Evolutionary conservation across 2,113 vertebrate species (phyloP), one percentile per base, ranked within the genome.

Genomic region (Microtus pennsylvanicus): DNA sequence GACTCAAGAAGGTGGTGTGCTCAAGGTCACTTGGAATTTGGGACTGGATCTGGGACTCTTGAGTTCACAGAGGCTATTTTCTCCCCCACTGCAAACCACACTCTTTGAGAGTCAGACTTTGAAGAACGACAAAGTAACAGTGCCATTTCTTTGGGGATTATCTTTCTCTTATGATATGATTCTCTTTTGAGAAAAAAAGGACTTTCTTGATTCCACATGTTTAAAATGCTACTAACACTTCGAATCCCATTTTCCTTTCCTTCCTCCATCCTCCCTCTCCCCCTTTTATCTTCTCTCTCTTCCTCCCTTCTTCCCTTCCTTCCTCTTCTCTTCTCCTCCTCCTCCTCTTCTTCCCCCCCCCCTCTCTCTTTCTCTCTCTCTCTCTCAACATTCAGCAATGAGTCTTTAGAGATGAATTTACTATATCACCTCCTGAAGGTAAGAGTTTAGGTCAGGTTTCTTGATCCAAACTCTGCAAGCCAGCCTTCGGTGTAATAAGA

Each of bases 151-250:
- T 92, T 96, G 69, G 87, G 75, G 65, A 78, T 90, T 85, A 81
- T 75, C 38, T 76, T 94, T 85, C 81, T 93, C 65, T 65, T 91
- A 80, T 72, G 70, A 38, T 91, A 80, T 72, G 70, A 45, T 55
- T 82, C n/a, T 92, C 52, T 87, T 81, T 22, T 24, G 14, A 50
- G 52, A 69, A 21, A 75, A 88, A 14, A 92, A 35, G 85, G 87
- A 74, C 91, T 63, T 90, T 96, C 61, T 47, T 92, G 45, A 90
- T 96, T 88, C 90, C 26, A 83, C 45, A 65, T 50, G 65, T 94
- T 96, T 93, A 91, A 97, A 95, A 94, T 93, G 65, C 47, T 88
- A 83, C 90, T 93, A 83, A 80, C 65, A 94, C 93, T 96, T 96
- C 61, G 94, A 96, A 95, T 86, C 52, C 87, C 80, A 90, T 95